Base-by-base conservation (phyloP, 1,140 invertebrate species). In the Heliconius melpomene region DNA sequence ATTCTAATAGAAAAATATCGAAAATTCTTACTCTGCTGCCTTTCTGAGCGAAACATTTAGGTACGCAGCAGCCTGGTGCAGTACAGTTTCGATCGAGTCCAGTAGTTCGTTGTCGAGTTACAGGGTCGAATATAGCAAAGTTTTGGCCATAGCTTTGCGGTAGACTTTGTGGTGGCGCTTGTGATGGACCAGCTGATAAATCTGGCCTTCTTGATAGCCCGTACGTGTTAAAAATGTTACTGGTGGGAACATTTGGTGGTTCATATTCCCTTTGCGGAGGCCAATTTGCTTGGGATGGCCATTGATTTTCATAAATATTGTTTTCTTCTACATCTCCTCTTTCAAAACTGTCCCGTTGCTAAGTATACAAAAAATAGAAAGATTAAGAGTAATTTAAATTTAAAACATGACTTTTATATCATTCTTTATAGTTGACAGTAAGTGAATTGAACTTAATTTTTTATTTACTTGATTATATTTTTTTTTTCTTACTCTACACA, bases 21-120 rank as follows among this genome's bases (percentile, higher is more conserved):
- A 66, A 66, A 20, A 52, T 52, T 84, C 87, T 83, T 91, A 95
- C 96, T 87, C 98, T 95, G 46, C 96, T 96, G 88, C 98, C 98
- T 94, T 99, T 99, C 94, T 99, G 98, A 3, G 98, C 98, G 81
- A 98, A 97, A 95, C 98, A 99, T 95, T 98, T 98, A 50, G 98
- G 98, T 38, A 96, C 95, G 86, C 96, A 97, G 83, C 96, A 96
- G 82, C 96, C 97, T 5, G 94, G 94, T 0, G 96, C 96, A 1
- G 96, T 96, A 83, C 96, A 97, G 85, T 96, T 96, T 80, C 93
- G 94, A 9, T 93, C 85, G 78, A 95, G 88, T 32, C 89, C 89
- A 26, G 90, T 88, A 7, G 95, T 95, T 9, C 95, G 93, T 23
- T 96, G 95, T 73, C 95, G 92, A 7, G 95, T 96, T 0, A 94